Conservation (phyloP, 2,888 invertebrate species). For the Parnassius glacialis region DNA sequence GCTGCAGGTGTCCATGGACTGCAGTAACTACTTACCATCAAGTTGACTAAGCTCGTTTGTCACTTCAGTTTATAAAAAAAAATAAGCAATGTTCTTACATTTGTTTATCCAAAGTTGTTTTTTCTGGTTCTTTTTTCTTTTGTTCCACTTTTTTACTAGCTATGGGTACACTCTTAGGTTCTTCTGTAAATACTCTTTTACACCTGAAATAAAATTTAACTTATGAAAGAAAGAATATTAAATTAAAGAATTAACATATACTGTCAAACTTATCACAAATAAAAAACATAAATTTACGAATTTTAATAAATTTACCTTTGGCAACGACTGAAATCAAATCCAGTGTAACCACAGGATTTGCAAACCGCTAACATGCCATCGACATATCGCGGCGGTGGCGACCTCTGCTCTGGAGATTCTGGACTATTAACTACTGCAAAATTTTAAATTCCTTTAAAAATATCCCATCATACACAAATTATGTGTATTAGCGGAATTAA, state of each 20-base stretch:
- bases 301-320: constrained; percentile 71
- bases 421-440: constrained; percentile 56
- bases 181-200: constrained; percentile 85
- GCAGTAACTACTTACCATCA: no score
- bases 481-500: no score
- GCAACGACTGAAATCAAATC: constrained; percentile 89
- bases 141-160: constrained; percentile 71
- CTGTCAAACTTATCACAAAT: not conserved
- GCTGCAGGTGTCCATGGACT: no score
- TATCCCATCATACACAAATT: no score
- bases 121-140: constrained; percentile 74
- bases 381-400: constrained; percentile 83
- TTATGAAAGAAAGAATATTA: not conserved
- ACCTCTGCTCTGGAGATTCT: constrained; percentile 77
- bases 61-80: not conserved
- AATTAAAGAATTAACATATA: not conserved
- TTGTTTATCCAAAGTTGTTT: constrained; percentile 59
- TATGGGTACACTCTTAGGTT: constrained; percentile 83
- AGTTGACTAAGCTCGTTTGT: no score
- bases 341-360: constrained; percentile 88
- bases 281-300: not conserved
- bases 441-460: constrained; percentile 5
- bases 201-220: constrained; percentile 68
- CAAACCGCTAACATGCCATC: constrained; percentile 90
- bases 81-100: constrained; percentile 42